phyloP scores from a whole-genome alignment of 2,797 vertebrate genomes.

The Micromesistius poutassou region DNA sequence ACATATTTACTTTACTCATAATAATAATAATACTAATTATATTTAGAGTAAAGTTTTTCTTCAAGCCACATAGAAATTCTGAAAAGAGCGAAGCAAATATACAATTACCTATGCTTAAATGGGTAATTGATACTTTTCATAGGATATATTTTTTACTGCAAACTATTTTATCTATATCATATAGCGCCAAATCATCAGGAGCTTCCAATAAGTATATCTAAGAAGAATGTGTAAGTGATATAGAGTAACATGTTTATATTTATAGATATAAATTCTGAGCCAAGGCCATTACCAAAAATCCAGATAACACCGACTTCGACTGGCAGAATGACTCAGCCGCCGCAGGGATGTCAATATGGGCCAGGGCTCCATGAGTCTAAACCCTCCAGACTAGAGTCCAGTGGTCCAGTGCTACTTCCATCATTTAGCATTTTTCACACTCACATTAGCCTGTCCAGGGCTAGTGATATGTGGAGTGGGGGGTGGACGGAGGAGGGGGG shows the following conservation, averaged over 20 bases:
- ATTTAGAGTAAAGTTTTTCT: no score
- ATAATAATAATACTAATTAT: no score
- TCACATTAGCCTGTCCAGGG: slow-evolving; percentile 45
- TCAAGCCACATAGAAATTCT: not conserved
- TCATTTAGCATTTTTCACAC: slow-evolving; percentile 52
- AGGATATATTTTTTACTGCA: not conserved
- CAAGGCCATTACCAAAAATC: slow-evolving; percentile 40
- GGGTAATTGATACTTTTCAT: not conserved
- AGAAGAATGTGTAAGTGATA: not conserved
- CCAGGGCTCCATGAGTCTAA: slow-evolving; percentile 39
- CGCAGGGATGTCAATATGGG: slow-evolving; percentile 52
- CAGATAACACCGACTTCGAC: slow-evolving; percentile 52
- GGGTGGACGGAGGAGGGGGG: slow-evolving; percentile 32
- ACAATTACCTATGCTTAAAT: not conserved
- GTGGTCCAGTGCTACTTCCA: slow-evolving; percentile 38
- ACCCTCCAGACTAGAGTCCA: slow-evolving; percentile 34
- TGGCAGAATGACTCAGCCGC: slow-evolving; percentile 46
- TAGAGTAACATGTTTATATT: not conserved
- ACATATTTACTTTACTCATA: not conserved
- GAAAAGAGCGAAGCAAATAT: not conserved
- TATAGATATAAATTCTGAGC: not conserved
- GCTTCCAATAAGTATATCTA: not conserved
- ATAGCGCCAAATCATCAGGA: not conserved
- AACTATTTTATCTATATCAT: not conserved
- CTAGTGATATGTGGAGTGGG: slow-evolving; percentile 41